Percentiles rank a stretch among this genome's conserved stretches.
Evolutionary conservation across 2,888 invertebrate genomes (phyloP).

Genomic region (Euplagia quadripunctaria): DNA sequence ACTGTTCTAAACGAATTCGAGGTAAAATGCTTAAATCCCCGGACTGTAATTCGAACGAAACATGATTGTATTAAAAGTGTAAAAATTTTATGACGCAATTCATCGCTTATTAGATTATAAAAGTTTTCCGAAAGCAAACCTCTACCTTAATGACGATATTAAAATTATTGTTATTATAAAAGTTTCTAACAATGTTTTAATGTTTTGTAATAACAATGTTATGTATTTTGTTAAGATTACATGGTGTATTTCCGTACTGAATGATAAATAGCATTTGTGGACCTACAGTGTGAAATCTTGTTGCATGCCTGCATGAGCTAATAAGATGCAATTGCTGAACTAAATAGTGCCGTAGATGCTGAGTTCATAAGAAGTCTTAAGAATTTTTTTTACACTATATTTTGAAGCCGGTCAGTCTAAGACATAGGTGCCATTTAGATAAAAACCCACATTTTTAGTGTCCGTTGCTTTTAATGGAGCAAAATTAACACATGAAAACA

Average conservation of each 20-base stretch:
- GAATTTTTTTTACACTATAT: background rate
- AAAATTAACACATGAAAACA: background rate
- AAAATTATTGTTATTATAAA: slow-evolving; percentile 53
- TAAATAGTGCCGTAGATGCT: too few species aligned
- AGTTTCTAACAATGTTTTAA: slow-evolving; percentile 45
- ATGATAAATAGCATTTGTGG: background rate
- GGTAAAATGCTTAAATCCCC: too few species aligned
- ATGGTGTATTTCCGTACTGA: background rate
- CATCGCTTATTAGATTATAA: slow-evolving; percentile 51
- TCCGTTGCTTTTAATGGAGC: background rate
- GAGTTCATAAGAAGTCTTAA: background rate
- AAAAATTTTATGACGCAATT: slow-evolving; percentile 42
- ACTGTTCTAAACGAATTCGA: too few species aligned
- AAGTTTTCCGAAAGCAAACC: slow-evolving; percentile 47
- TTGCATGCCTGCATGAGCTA: background rate
- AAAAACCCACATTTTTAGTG: background rate
- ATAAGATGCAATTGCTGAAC: background rate
- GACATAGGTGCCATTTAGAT: background rate
- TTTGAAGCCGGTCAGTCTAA: background rate
- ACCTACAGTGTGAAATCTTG: too few species aligned
- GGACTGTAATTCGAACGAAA: background rate
- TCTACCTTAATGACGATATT: slow-evolving; percentile 43
- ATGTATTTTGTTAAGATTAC: background rate
- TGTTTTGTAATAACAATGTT: too few species aligned
- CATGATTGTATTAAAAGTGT: slow-evolving; percentile 28